Evolutionary conservation across 2,113 vertebrate species (phyloP), one percentile per base, ranked within the genome.

Genomic region (Ciconia maguari): DNA sequence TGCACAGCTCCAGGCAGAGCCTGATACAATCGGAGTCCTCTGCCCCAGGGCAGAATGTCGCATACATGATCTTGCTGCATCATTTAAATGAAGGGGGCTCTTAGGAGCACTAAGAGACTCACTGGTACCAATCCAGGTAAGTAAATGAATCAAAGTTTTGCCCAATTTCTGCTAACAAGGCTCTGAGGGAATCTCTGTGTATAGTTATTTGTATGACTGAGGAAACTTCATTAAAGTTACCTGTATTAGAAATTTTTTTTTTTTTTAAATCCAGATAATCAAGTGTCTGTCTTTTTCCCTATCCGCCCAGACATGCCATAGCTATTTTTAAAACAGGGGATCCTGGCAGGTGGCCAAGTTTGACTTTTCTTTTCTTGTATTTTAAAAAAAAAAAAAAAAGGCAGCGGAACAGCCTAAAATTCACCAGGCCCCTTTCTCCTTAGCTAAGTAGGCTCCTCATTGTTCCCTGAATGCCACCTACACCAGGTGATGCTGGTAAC

Each of bases 1-100:
- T 44, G 57, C 60, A 62, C 29, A 16, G 46, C 70, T 75, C 42
- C 93, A 51, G 68, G n/a, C 11, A 58, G 21, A 66, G 74, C 30
- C 54, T 11, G 7, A 10, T 8, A 27, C 0, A 2, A 52, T 55
- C 10, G 0, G 21, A 85, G 32, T n/a, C 27, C 52, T 54, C 57
- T 51, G 36, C 13, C 71, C 84, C 72, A 91, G 51, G 36, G 65
- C 70, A 82, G 7, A 24, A 29, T 3, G 13, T 52, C 17, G 3
- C 18, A 16, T 4, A 7, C 0, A 0, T 11, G 57, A 42, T 7
- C 54, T 46, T 74, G 55, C 65, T 25, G 27, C 2, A 0, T 17
- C 49, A 36, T 20, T 16, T 48, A 44, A 77, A 32, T 5, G 10
- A 10, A 27, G 20, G 29, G 25, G 26, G 24, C 52, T 55, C 52